Base-by-base conservation (phyloP, 2,888 invertebrate genomes). In the Hydropsyche betteni region DNA sequence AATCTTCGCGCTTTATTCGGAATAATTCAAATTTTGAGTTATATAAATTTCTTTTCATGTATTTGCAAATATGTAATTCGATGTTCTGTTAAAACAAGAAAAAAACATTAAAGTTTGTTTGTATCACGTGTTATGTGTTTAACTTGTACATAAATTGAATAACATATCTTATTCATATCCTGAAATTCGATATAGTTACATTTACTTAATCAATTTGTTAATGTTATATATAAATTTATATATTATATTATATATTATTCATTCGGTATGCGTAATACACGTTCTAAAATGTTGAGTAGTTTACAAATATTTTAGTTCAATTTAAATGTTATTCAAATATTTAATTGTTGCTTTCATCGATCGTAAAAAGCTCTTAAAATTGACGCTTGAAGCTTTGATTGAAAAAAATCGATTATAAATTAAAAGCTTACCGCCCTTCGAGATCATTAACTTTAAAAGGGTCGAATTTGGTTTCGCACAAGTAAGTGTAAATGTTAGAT, bases 261-360 rank as follows among this genome's bases (percentile, higher is more conserved):
- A 69, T 51, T 69, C 50, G 77, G 75, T 77, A 75, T 77, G 77
- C 77, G 77, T 77, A 77, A 76, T 77, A 69, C 74, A 77, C 75
- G 77, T 77, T 77, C 77, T 77, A 77, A 77, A 76, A 77, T 70
- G 70, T 70, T 70, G 70, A 70, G 70, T 70, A 70, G 70, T 52
- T 51, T 53, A n/a, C 33, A 68, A 4, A 58, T 16, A 58, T 58
- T 58, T 58, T 24, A 16, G 58, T 58, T 58, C 8, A 58, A 58
- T 58, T 58, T 58, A 5, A 58, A 24, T 58, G 24, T 44, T 44
- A 10, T 44, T 44, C 16, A 4, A 24, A 16, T 58, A 16, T 16
- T 10, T 58, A 58, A 58, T 58, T 58, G 8, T 58, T 58, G 58
- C 58, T 16, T 58, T 24, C 24, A 58, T 58, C 44, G 44, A 44